phyloP scores from a whole-genome alignment of 2,888 invertebrate species.

The Kryphioiulus occultus region DNA sequence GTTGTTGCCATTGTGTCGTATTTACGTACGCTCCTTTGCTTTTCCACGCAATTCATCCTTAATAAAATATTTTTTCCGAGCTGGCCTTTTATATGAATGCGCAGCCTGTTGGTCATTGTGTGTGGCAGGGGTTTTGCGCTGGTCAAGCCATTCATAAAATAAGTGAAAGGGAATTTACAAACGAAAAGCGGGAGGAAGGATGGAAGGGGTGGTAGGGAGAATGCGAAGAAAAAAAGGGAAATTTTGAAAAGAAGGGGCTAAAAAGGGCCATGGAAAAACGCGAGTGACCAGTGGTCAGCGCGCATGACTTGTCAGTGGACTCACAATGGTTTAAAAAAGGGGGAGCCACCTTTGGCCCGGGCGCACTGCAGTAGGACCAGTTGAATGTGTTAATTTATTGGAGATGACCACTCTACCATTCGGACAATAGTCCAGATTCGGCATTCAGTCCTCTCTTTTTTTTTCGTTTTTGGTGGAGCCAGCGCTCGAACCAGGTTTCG shows the following conservation, averaged over 20 bases:
- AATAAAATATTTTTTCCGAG: background rate
- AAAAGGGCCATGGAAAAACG: conserved; percentile 24
- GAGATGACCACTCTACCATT: conserved; percentile 50
- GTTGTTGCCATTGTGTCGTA: conserved; percentile 1
- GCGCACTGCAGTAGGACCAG: conserved; percentile 17
- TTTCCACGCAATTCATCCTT: background rate
- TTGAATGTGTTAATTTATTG: conserved; percentile 50
- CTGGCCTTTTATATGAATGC: conserved; percentile 4
- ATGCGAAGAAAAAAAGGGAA: conserved; percentile 21
- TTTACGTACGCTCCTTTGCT: background rate
- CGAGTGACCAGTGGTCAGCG: conserved; percentile 51
- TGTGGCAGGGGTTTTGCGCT: background rate
- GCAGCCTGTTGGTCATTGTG: conserved; percentile 33
- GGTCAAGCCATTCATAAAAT: conserved; percentile 45
- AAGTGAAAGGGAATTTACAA: conserved; percentile 37
- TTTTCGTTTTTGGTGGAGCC: conserved; percentile 17
- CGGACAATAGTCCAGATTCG: conserved; percentile 43
- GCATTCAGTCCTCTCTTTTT: conserved; percentile 46
- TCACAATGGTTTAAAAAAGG: conserved; percentile 51
- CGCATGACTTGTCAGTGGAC: conserved; percentile 48
- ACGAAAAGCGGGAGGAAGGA: background rate
- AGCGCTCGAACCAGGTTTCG: background rate
- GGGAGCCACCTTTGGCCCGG: conserved; percentile 43
- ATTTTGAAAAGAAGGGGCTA: conserved; percentile 2
- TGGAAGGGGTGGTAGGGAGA: background rate